These are phyloP conservation scores for Platygyra sinensis DNA, from an alignment of 64 coral and sea anemone genomes.

Conservation along the genomic window DNA sequence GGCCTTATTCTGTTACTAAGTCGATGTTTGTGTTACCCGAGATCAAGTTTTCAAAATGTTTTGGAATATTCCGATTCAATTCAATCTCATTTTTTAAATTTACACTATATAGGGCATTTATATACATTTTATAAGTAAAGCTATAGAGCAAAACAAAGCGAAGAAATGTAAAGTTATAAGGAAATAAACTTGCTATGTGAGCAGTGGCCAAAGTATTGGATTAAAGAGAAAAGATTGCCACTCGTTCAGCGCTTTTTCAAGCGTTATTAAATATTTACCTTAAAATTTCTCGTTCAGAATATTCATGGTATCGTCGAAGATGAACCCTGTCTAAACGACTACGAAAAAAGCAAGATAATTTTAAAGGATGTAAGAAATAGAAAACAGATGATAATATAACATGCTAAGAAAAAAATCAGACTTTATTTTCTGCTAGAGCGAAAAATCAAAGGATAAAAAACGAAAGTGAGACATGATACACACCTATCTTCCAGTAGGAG, in stretches of 20 bases:
- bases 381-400: neutral
- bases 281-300: slow-evolving; percentile 89
- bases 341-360: neutral
- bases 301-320: slow-evolving; percentile 90
- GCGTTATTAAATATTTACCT: slow-evolving; percentile 36
- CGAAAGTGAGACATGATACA: neutral
- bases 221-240: too few species aligned
- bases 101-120: too few species aligned
- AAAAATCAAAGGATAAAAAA: neutral
- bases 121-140: too few species aligned
- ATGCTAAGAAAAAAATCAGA: neutral
- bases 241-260: neutral
- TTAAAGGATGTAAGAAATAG: neutral
- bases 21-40: too few species aligned
- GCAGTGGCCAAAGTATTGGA: too few species aligned
- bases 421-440: neutral
- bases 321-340: slow-evolving; percentile 86
- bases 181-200: too few species aligned
- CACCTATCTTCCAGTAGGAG: slow-evolving; percentile 93
- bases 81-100: too few species aligned
- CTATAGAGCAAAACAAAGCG: too few species aligned
- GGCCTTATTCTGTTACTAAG: too few species aligned
- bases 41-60: too few species aligned
- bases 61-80: too few species aligned
- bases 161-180: too few species aligned